Percentiles rank a stretch among this genome's conserved stretches.
Conservation (phyloP, 2,113 vertebrate genomes). For the Pseudorhombus dupliciocellatus region DNA sequence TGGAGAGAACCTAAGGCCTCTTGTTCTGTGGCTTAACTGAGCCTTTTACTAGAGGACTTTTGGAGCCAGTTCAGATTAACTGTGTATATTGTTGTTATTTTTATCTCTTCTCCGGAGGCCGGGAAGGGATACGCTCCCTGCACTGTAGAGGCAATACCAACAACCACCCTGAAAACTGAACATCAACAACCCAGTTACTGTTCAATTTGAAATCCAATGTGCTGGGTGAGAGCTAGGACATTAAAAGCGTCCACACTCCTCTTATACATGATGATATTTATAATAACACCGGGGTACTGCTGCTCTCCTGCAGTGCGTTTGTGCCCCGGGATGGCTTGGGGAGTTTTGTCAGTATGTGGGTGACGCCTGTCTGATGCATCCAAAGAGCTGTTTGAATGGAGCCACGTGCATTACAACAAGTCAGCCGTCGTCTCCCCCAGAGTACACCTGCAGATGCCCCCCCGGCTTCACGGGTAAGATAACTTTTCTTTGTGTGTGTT, state of each 20-base stretch:
- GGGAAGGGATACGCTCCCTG: not conserved
- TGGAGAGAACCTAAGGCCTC: not conserved
- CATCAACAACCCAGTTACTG: not conserved
- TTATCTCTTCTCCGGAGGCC: not conserved
- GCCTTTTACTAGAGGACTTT: not conserved
- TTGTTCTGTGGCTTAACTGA: not conserved
- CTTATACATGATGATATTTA: not conserved
- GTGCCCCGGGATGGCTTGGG: slow-evolving; percentile 78
- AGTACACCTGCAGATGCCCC: slow-evolving; percentile 77
- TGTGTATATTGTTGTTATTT: not conserved
- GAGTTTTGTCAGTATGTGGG: slow-evolving; percentile 81
- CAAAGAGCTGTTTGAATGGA: slow-evolving; percentile 75
- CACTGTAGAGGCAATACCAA: not conserved
- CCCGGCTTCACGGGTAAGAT: slow-evolving; percentile 80
- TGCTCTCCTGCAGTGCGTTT: slow-evolving; percentile 78
- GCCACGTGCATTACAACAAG: slow-evolving; percentile 79
- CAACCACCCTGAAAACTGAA: not conserved
- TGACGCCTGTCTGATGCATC: slow-evolving; percentile 79
- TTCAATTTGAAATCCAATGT: no score
- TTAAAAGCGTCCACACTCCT: not conserved
- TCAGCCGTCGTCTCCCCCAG: slow-evolving; percentile 64
- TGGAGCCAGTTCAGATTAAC: not conserved
- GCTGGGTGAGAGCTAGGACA: not conserved
- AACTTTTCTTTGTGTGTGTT: slow-evolving; percentile 7
- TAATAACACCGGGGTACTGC: not conserved